Evolutionary conservation across 2,113 vertebrate species (phyloP).

Genomic region (Stegostoma tigrinum): DNA sequence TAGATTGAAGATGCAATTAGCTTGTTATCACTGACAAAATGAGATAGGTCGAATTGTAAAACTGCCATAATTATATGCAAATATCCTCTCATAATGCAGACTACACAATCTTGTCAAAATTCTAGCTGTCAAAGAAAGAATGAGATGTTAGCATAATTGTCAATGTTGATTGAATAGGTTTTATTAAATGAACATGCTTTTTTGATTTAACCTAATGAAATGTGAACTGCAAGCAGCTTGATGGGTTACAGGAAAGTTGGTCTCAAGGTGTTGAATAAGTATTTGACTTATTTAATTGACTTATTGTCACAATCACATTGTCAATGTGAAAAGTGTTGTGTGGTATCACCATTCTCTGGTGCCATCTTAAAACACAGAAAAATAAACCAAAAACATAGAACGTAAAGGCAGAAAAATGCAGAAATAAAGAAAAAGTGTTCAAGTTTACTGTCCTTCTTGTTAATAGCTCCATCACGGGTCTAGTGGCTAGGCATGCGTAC

Average conservation of each 20-base stretch:
- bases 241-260: neutral
- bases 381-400: too few relatives aligned
- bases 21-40: neutral
- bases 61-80: slow-evolving; percentile 1
- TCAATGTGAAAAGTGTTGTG: too few relatives aligned
- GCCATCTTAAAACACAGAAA: too few relatives aligned
- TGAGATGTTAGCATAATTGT: neutral
- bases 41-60: neutral
- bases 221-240: neutral
- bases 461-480: too few relatives aligned
- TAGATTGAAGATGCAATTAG: neutral
- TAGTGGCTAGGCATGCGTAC: too few relatives aligned
- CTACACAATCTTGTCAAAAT: neutral
- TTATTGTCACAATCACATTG: too few relatives aligned
- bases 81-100: neutral
- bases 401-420: too few relatives aligned
- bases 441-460: too few relatives aligned
- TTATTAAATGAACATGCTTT: neutral
- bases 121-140: neutral
- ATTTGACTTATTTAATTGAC: too few relatives aligned
- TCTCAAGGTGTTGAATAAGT: neutral
- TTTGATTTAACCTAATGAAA: neutral
- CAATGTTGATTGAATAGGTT: neutral
- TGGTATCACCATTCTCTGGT: too few relatives aligned
- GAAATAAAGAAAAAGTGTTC: too few relatives aligned